Evolutionary conservation across 1,140 invertebrate genomes (phyloP).

Genomic region (Drosophila truncata): DNA sequence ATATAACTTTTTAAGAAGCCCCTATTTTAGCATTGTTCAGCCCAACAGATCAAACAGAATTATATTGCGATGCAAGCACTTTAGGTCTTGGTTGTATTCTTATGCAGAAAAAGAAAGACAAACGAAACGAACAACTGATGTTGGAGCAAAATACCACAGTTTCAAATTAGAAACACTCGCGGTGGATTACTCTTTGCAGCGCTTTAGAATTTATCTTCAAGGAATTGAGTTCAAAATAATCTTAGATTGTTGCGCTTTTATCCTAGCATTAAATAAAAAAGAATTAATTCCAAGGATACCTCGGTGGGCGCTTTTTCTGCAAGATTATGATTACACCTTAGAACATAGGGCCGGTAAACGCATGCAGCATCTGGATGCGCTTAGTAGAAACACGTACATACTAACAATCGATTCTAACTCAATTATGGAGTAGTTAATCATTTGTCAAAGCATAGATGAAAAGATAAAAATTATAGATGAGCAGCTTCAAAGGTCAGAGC

Average conservation of each 20-base stretch:
- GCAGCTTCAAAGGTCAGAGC: background rate
- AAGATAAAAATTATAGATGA: background rate
- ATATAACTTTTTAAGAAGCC: no score
- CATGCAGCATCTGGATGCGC: background rate
- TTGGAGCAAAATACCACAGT: background rate
- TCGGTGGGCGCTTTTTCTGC: background rate
- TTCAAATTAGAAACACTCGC: background rate
- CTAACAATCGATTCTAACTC: background rate
- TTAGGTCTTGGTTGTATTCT: background rate
- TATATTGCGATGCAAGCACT: background rate
- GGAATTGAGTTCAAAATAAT: background rate
- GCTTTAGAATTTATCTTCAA: background rate
- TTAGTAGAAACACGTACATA: background rate
- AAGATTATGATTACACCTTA: background rate
- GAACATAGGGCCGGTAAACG: conserved; percentile 3
- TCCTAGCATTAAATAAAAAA: background rate
- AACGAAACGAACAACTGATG: background rate
- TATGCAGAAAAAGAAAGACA: conserved; percentile 4
- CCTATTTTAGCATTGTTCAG: no score
- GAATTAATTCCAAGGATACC: background rate
- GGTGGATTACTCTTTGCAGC: background rate
- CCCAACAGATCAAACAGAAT: no score
- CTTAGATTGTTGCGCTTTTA: background rate
- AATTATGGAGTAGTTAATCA: background rate
- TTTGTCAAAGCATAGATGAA: background rate